phyloP scores from a whole-genome alignment of 2,797 vertebrate species.

The Nothura maculosa region DNA sequence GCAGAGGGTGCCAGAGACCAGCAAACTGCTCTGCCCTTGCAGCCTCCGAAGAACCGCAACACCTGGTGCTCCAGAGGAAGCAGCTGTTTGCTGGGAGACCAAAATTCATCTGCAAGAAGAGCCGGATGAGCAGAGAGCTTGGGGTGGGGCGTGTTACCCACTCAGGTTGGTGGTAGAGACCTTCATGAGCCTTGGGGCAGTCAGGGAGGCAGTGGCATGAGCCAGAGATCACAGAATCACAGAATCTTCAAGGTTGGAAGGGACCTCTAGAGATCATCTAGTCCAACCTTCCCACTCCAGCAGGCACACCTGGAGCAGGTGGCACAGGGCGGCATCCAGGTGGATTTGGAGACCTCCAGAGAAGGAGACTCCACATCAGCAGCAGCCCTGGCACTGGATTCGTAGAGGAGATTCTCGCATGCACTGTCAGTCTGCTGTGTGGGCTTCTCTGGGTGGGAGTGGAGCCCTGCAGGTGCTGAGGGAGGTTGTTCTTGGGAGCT shows the following conservation, averaged over 20 bases:
- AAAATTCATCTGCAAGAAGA: neutral
- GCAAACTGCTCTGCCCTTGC: too few relatives aligned
- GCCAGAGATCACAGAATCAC: too few relatives aligned
- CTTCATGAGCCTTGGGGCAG: neutral
- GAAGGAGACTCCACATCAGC: neutral
- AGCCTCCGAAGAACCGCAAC: neutral
- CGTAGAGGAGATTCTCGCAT: neutral
- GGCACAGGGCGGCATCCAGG: too few relatives aligned
- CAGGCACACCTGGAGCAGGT: too few relatives aligned
- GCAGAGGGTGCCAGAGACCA: conserved; percentile 75
- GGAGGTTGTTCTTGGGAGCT: neutral
- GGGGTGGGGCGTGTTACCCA: fast-evolving
- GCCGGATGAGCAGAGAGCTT: neutral
- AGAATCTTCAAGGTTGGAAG: too few relatives aligned
- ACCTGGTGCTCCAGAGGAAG: neutral
- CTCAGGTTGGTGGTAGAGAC: neutral
- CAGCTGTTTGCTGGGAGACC: neutral
- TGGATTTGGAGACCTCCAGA: too few relatives aligned
- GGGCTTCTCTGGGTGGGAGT: neutral
- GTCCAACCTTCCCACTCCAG: too few relatives aligned
- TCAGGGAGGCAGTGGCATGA: neutral
- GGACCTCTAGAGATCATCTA: too few relatives aligned
- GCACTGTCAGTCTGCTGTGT: neutral
- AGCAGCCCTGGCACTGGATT: neutral
- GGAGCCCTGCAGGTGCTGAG: neutral